phyloP scores from a whole-genome alignment of 2,113 vertebrate species.

The Megaceryle torquata region DNA sequence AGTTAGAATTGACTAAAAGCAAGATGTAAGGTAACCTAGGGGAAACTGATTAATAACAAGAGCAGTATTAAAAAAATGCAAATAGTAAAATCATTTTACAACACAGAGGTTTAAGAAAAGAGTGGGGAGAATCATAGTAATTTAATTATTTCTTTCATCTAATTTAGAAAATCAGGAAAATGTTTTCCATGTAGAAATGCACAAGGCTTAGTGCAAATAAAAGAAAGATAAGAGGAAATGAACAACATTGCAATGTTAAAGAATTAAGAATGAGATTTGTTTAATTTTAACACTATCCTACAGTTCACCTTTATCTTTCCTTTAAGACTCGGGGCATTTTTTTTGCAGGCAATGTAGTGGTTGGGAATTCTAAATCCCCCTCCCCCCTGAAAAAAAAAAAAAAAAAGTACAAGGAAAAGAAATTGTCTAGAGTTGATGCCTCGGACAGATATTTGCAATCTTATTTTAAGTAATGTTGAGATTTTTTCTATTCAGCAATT shows the following conservation, averaged over 20 bases:
- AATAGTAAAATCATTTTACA: background rate
- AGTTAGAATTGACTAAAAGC: conserved; percentile 23
- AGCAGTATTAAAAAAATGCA: background rate
- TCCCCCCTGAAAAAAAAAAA: accelerated
- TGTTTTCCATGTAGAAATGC: background rate
- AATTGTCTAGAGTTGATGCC: background rate
- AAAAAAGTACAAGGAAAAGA: background rate
- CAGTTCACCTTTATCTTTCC: background rate
- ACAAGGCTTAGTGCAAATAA: background rate
- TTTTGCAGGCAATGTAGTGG: background rate
- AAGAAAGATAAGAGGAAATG: background rate
- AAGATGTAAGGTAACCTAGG: background rate
- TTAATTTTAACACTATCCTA: conserved; percentile 1
- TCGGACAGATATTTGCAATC: background rate
- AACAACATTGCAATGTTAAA: background rate
- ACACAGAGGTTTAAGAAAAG: background rate
- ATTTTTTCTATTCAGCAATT: background rate
- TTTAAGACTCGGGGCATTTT: conserved; percentile 5
- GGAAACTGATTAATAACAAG: conserved; percentile 10
- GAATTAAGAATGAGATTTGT: background rate
- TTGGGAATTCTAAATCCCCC: background rate
- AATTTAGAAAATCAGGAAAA: background rate
- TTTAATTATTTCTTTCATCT: conserved; percentile 13
- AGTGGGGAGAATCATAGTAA: background rate
- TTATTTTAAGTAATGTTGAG: background rate